Evolutionary conservation across 2,797 vertebrate species (phyloP), one percentile per base, ranked within the genome.

Genomic region (Coreius guichenoti): DNA sequence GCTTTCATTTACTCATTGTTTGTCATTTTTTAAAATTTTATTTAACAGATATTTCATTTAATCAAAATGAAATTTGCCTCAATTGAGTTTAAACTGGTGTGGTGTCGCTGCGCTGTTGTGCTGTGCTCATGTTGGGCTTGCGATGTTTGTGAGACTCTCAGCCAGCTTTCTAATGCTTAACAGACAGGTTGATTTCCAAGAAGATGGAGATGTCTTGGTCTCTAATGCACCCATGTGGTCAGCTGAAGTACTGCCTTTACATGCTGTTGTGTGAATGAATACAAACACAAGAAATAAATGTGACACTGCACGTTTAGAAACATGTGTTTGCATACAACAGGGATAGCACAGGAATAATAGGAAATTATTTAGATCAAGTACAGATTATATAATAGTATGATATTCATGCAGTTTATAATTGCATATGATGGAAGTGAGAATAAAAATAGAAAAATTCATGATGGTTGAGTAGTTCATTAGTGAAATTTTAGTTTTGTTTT

Each of bases 1-100:
- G 87, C 87, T 90, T 58, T 86, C 93, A 94, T 93, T 89, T 91
- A 91, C 88, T 87, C 85, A 92, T 91, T 72, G 81, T 90, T 76
- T 87, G 88, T 79, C 85, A 56, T 16, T 75, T 85, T 78, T 70
- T 92, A 81, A 58, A 0, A n/a, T 81, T 82, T 82, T 23, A n/a
- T 89, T 92, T 92, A 88, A 88, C 63, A 39, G 26, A n/a, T 33
- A 72, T 90, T 86, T 88, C 39, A 82, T 93, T 95, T 93, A 91
- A 70, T 54, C 80, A 72, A 72, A 88, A 87, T 84, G 80, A 86
- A 84, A 74, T 80, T 56, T 45, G 56, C 58, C n/a, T 68, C 16
- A 67, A 82, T 75, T 85, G 58, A 56, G 69, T 88, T 70, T 56
- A 86, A 87, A 90, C 72, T 87, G 81, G 69, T 70, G 65, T 88